Evolutionary conservation across 2,797 vertebrate genomes (phyloP).

Genomic region (Adelosebastes latens): DNA sequence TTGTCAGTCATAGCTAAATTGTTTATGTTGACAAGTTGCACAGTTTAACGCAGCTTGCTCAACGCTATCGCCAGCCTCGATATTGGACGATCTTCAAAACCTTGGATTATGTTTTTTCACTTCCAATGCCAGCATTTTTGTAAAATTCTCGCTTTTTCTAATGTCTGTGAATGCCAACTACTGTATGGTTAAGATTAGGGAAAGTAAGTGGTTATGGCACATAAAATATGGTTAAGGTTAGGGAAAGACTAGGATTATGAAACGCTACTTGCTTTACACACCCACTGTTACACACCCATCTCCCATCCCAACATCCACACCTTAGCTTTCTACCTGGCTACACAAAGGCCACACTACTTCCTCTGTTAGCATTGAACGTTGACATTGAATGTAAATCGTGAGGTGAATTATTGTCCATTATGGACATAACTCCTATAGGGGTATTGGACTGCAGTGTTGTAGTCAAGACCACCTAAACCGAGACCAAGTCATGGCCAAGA

Average conservation of each 20-base stretch:
- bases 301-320: not conserved
- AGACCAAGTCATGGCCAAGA: not conserved
- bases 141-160: not conserved
- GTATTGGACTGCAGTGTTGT: no score
- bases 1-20: not conserved
- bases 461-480: not conserved
- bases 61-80: not conserved
- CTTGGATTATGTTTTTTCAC: not conserved
- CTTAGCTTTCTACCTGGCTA: not conserved
- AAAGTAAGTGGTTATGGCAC: not conserved
- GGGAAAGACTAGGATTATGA: not conserved
- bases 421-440: not conserved
- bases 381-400: not conserved
- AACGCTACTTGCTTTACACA: not conserved
- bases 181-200: not conserved
- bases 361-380: not conserved
- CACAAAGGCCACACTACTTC: no score
- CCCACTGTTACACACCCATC: not conserved
- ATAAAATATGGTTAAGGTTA: no score
- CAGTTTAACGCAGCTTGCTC: not conserved
- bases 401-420: not conserved
- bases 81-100: not conserved
- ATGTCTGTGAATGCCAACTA: not conserved
- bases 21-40: not conserved
- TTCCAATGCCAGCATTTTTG: not conserved